Evolutionary conservation across 2,888 invertebrate species (phyloP), one percentile per base, ranked within the genome.

Genomic region (Spicauda simplicius): DNA sequence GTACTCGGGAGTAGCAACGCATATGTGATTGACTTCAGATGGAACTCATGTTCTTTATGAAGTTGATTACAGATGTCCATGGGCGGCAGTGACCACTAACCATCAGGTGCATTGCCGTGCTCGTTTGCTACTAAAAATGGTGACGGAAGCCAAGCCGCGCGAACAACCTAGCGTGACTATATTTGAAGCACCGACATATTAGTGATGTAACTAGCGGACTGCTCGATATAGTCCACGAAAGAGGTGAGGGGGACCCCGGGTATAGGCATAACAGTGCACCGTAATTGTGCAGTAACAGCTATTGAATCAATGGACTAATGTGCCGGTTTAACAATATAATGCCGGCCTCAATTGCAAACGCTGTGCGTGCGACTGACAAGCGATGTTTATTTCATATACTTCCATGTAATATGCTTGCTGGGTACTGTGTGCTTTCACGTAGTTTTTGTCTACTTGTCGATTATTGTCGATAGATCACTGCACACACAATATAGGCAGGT

Each of bases 281-380:
- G 48, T 58, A 59, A 65, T 55, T 37, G 16, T 45, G 7, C 48
- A 37, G 45, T 52, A 52, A 57, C 25, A 53, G 56, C 56, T 70
- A 70, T 71, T 74, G 70, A 70, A 74, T 72, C 73, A 74, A 77
- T 77, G 71, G 76, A 74, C 79, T 77, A 74, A 74, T 72, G 69
- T 69, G 68, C 70, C 69, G 73, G 56, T 63, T 66, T 76, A 78
- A 79, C 77, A 74, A 76, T 74, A 76, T 79, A 77, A 76, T 78
- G 71, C 72, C 72, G 77, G 71, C 76, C 76, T 76, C 77, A 75
- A 81, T 83, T 78, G 77, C 74, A 75, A 50, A 53, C 73, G 78
- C 73, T 75, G 74, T 68, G 74, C 57, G 69, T 64, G 63, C 65
- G 63, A 64, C 53, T 60, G 69, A 61, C 56, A 64, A 62, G 69